phyloP scores from a whole-genome alignment of 2,113 vertebrate genomes.

The Acanthochromis polyacanthus region DNA sequence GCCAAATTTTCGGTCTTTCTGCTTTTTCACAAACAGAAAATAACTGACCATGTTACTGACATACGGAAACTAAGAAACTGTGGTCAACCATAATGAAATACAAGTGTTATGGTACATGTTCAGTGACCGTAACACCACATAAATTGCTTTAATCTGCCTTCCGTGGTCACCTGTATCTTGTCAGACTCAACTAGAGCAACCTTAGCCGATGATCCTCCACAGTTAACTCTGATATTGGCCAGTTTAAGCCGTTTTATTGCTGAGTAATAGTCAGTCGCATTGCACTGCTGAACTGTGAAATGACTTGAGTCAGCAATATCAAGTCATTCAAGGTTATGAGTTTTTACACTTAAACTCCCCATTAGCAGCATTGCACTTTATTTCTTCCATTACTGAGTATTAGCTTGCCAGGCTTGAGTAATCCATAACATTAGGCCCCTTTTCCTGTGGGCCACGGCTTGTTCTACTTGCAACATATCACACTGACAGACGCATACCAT shows the following conservation, averaged over 20 bases:
- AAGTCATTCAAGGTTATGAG: background rate
- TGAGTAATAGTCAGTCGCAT: background rate
- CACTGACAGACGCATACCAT: background rate
- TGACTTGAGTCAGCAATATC: no score
- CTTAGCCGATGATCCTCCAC: background rate
- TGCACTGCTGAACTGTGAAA: no score
- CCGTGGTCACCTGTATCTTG: background rate
- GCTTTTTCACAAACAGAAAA: no score
- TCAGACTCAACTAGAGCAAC: background rate
- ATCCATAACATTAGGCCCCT: no score
- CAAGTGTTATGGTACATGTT: background rate
- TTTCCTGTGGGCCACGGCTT: background rate
- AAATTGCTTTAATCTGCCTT: no score
- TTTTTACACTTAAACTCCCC: background rate
- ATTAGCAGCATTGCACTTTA: background rate
- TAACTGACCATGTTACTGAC: no score
- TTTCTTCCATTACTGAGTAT: background rate
- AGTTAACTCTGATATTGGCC: background rate
- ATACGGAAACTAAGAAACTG: no score
- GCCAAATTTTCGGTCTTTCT: no score
- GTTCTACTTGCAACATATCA: background rate
- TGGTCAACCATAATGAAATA: background rate
- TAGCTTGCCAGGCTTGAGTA: background rate
- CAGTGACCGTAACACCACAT: background rate
- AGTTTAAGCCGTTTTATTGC: background rate